Conservation (phyloP, 1,140 invertebrate genomes). For the Cryptotermes secundus region DNA sequence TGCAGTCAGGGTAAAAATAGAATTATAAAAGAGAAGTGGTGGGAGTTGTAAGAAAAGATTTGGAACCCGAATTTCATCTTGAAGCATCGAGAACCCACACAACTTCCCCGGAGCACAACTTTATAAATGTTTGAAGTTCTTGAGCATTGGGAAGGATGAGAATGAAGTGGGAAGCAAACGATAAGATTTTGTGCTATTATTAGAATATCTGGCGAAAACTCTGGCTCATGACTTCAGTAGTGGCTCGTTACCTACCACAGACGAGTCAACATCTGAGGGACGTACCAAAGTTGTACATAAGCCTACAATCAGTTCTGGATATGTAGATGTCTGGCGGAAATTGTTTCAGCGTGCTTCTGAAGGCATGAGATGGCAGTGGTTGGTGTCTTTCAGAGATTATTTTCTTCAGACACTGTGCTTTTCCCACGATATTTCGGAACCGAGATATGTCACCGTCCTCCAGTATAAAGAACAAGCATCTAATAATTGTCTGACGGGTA, state of each 20-base stretch:
- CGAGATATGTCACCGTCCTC: no score
- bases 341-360: no score
- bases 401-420: no score
- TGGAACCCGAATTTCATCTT: not conserved
- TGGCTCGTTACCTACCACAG: not conserved
- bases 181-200: conserved; percentile 9
- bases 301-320: no score
- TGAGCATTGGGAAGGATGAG: not conserved
- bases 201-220: conserved; percentile 6
- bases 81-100: not conserved
- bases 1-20: conserved; percentile 1
- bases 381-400: no score
- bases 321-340: no score
- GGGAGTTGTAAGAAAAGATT: not conserved
- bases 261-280: no score
- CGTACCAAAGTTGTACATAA: no score
- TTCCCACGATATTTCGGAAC: no score
- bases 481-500: no score
- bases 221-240: not conserved
- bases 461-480: no score
- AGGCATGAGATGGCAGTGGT: no score
- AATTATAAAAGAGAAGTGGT: not conserved
- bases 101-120: not conserved
- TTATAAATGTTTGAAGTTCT: conserved; percentile 19
- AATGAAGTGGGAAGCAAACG: not conserved